Base-by-base conservation (phyloP, 2,113 vertebrate species). In the Oophaga pumilio region DNA sequence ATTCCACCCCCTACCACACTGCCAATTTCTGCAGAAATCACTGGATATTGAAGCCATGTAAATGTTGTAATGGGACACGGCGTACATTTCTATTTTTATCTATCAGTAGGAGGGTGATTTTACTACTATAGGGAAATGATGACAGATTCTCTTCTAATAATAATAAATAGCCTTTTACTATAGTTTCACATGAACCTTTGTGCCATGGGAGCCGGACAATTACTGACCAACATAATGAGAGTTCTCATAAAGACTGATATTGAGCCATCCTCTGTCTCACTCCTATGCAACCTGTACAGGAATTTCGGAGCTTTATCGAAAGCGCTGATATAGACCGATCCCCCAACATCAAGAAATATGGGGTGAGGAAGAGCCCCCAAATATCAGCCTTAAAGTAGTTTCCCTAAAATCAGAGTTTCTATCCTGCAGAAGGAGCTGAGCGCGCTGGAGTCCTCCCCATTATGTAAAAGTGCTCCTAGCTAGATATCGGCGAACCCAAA, bases 121-220 rank as follows among this genome's bases (percentile, higher is more conserved):
- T n/a, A 53, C 60, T 60, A 73, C 18, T 73, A 64, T 59, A 26
- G 28, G 33, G 17, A 64, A 28, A 77, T 53, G 62, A 69, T 81
- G 84, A 85, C 71, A 62, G 9, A 76, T 49, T 49, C 71, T 60
- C 24, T 49, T 57, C 20, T 76, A 69, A 18, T 85, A 85, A 85
- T 62, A 60, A 43, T 43, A 43, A 43, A 43, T 4, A 43, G 33
- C 33, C 60, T 43, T 85, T 60, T 50, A 49, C 15, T 64, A 62
- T 60, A 33, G 71, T 76, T 85, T 85, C 84, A 8, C 73, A 62
- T 85, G 73, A 76, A 76, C 84, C 71, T 85, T 62, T 64, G 73
- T 76, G 71, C 62, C 84, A 8, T 85, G 84, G 83, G 83, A 85
- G 73, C 20, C n/a, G 28, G 22, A 53, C 71, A 20, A 28, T 73